These are phyloP conservation scores for Sphinx pinastri DNA, from an alignment of 2,888 invertebrate genomes.

Conservation along the genomic window DNA sequence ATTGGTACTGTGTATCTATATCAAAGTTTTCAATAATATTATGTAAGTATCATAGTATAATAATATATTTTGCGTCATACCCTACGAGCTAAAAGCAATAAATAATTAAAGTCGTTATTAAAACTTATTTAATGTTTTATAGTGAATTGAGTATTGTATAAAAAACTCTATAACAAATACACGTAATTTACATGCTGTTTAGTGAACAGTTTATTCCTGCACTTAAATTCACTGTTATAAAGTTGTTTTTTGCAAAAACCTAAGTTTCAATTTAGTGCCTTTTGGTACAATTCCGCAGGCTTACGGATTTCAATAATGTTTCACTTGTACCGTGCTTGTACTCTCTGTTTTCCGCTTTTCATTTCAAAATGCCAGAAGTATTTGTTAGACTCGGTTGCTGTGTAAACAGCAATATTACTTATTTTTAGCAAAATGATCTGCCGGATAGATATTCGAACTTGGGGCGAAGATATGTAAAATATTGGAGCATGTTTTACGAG, in stretches of 20 bases:
- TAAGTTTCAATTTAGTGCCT: not conserved
- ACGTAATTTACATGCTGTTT: no score
- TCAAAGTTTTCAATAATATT: no score
- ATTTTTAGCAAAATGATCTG: not conserved
- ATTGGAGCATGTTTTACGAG: no score
- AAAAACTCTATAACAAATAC: no score
- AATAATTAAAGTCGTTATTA: no score
- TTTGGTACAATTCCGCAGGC: not conserved
- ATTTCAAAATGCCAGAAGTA: not conserved
- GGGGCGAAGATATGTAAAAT: no score
- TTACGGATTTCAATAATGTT: slow-evolving; percentile 7
- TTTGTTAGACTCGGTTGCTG: not conserved
- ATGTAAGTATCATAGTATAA: no score
- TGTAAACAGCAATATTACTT: slow-evolving; percentile 10
- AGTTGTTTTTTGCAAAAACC: not conserved
- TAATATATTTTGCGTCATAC: no score
- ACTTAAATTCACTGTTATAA: not conserved
- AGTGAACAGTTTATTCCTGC: slow-evolving; percentile 13
- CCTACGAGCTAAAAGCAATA: no score
- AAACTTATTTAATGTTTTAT: no score
- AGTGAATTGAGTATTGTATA: no score
- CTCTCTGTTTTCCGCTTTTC: not conserved
- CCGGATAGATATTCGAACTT: not conserved
- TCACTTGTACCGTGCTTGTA: not conserved
- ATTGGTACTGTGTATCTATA: no score